Evolutionary conservation across 2,797 vertebrate genomes (phyloP).

Genomic region (Perodicticus potto): DNA sequence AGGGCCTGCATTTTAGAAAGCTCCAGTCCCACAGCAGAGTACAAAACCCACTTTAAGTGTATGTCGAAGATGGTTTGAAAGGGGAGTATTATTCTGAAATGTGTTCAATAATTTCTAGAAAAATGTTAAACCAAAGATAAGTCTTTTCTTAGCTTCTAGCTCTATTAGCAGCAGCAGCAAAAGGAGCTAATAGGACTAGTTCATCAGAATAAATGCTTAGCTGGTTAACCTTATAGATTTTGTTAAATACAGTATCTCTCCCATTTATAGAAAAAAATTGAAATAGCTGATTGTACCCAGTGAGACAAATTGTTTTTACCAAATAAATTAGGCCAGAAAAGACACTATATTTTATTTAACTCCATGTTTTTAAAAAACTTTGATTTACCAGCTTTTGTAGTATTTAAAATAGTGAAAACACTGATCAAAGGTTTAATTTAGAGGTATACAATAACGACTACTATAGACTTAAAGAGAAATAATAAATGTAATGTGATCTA

Average conservation of each 20-base stretch:
- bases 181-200: neutral
- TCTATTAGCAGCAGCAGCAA: slow-evolving; percentile 12
- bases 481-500: neutral
- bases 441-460: neutral
- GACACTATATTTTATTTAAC: neutral
- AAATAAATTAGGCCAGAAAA: neutral
- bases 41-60: neutral
- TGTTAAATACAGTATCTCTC: neutral
- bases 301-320: neutral
- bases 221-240: neutral
- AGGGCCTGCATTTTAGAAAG: neutral
- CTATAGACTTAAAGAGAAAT: neutral
- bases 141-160: neutral
- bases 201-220: slow-evolving; percentile 9
- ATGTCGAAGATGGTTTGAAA: neutral
- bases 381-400: neutral
- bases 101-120: neutral
- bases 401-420: neutral
- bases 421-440: neutral
- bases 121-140: neutral
- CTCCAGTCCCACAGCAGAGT: neutral
- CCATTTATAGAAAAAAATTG: neutral
- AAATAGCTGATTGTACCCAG: slow-evolving; percentile 14
- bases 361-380: neutral
- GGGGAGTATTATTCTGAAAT: neutral